Percentiles rank a stretch among this genome's conserved stretches.
These are phyloP conservation scores for Ginglymostoma cirratum DNA, from an alignment of 2,113 vertebrate genomes.

Conservation along the genomic window DNA sequence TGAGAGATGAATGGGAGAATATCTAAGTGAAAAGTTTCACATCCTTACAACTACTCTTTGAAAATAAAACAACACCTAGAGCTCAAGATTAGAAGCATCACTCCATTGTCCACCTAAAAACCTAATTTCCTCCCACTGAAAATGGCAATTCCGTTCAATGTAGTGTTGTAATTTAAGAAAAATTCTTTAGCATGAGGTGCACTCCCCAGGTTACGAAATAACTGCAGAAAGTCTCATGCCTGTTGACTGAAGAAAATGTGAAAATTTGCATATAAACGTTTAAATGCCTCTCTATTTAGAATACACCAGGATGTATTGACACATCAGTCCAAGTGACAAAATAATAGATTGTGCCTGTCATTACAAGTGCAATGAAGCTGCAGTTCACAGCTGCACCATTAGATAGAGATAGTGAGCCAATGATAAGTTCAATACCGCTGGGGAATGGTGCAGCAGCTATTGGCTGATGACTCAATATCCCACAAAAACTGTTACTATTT, in stretches of 20 bases:
- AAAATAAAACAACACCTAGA: background rate
- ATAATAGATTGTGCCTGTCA: background rate
- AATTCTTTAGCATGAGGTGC: background rate
- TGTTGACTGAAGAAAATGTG: background rate
- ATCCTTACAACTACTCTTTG: background rate
- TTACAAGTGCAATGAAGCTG: background rate
- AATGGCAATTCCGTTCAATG: background rate
- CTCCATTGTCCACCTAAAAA: background rate
- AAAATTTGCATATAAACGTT: background rate
- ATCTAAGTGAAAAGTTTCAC: background rate
- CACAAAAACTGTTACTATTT: background rate
- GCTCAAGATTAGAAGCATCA: background rate
- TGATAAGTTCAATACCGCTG: background rate
- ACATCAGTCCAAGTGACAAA: background rate
- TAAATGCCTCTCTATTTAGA: background rate
- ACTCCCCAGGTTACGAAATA: background rate
- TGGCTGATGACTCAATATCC: background rate
- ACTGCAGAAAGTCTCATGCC: background rate
- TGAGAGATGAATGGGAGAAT: background rate
- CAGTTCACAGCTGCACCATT: background rate
- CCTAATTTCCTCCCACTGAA: background rate
- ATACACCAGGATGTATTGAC: background rate
- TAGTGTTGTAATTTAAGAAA: background rate
- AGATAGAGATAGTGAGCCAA: slow-evolving; percentile 29
- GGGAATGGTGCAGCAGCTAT: no score